Conservation (phyloP, 2,797 vertebrate genomes). For the Dallia pectoralis region DNA sequence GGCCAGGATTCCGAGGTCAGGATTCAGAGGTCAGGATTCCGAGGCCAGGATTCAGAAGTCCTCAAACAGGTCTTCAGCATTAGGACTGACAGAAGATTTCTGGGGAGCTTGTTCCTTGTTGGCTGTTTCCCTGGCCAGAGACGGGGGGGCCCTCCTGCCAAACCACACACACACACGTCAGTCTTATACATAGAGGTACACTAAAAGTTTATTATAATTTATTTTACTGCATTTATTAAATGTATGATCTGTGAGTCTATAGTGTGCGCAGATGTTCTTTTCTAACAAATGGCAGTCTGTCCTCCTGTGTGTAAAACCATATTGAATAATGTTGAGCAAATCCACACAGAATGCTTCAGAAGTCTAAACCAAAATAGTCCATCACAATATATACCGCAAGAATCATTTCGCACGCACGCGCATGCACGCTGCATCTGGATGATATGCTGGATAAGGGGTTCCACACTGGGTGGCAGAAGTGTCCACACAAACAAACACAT, state of each 20-base stretch:
- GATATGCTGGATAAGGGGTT: too few relatives aligned
- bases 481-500: neutral
- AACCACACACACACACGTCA: conserved; percentile 21
- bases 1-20: too few relatives aligned
- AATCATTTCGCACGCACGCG: conserved; percentile 14
- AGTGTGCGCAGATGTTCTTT: neutral
- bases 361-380: too few relatives aligned
- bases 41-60: conserved; percentile 71
- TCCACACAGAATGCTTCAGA: too few relatives aligned
- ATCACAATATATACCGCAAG: neutral
- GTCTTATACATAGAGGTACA: neutral
- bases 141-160: conserved; percentile 44
- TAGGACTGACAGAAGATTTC: conserved; percentile 53
- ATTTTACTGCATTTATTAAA: neutral
- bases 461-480: too few relatives aligned
- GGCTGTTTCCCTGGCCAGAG: conserved; percentile 34
- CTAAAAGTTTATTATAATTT: neutral
- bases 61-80: conserved; percentile 82
- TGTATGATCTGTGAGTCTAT: neutral
- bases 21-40: neutral
- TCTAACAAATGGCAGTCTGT: neutral
- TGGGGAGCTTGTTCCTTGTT: conserved; percentile 49
- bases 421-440: conserved; percentile 6
- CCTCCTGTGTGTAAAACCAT: neutral
- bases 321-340: neutral